Evolutionary conservation across 2,797 vertebrate species (phyloP).

Genomic region (Pangasius mekongensis): DNA sequence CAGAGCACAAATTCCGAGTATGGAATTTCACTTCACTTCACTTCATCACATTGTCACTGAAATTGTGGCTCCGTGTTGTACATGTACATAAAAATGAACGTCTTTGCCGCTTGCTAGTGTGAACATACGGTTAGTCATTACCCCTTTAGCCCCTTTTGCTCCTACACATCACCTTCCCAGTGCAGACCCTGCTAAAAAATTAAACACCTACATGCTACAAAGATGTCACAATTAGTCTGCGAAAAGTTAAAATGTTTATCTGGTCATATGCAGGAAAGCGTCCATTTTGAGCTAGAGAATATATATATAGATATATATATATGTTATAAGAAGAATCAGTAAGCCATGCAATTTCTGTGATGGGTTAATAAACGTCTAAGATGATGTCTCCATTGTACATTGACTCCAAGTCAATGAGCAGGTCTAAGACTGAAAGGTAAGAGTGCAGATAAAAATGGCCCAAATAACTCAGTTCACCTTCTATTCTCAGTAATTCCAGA

Average conservation of each 20-base stretch:
- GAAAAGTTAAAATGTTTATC: not conserved
- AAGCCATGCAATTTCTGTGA: not conserved
- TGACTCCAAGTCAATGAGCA: not conserved
- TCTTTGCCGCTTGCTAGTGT: not conserved
- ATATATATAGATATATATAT: not conserved
- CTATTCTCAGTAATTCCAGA: conserved; percentile 53
- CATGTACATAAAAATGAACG: not conserved
- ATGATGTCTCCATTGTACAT: conserved; percentile 7
- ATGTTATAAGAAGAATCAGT: not conserved
- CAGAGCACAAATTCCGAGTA: too few species aligned
- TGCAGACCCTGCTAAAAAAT: not conserved
- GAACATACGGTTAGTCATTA: not conserved
- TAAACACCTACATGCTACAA: not conserved
- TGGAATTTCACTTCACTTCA: too few species aligned
- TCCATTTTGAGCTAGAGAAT: not conserved
- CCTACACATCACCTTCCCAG: not conserved
- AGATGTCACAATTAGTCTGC: not conserved
- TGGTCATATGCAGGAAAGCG: not conserved
- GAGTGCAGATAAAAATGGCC: conserved; percentile 38
- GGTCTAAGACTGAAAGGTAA: conserved; percentile 1
- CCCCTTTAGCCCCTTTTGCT: not conserved
- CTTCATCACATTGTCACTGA: not conserved
- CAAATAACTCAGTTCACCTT: conserved; percentile 46
- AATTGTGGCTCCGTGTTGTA: not conserved
- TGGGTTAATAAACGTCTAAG: conserved; percentile 7